A percentile compares a stretch with the other conserved stretches of the same genome.
These are phyloP conservation scores for Rhabditoides inermis DNA, from an alignment of 2,888 invertebrate species.

Conservation along the genomic window DNA sequence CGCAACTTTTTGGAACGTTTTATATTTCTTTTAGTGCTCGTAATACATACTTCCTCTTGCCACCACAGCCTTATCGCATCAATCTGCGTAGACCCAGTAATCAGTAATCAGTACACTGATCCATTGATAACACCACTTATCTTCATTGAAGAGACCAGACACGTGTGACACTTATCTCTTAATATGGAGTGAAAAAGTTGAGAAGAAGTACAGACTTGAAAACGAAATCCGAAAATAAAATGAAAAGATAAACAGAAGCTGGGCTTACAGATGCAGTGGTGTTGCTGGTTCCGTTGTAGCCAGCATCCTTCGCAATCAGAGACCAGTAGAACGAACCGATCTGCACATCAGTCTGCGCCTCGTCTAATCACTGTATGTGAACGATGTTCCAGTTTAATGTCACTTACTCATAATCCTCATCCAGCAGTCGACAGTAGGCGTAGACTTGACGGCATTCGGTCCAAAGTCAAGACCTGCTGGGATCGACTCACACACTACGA, in stretches of 20 bases:
- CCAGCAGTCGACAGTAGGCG: slow-evolving; percentile 29
- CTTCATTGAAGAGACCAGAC: too few relatives aligned
- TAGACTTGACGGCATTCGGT: slow-evolving; percentile 17
- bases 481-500: slow-evolving; percentile 27
- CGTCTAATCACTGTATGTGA: slow-evolving; percentile 50
- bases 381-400: background rate
- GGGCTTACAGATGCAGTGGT: too few relatives aligned
- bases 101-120: too few relatives aligned
- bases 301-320: slow-evolving; percentile 67
- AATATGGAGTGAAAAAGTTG: too few relatives aligned
- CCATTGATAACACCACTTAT: too few relatives aligned
- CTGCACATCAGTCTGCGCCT: slow-evolving; percentile 71
- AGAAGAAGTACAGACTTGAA: too few relatives aligned
- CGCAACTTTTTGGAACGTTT: background rate
- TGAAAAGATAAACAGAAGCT: too few relatives aligned
- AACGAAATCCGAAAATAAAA: too few relatives aligned
- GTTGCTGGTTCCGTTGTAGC: too few relatives aligned
- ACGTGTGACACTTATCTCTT: too few relatives aligned
- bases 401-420: slow-evolving; percentile 25
- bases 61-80: slow-evolving; percentile 84
- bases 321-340: slow-evolving; percentile 93
- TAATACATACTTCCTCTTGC: slow-evolving; percentile 62
- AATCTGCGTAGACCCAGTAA: too few relatives aligned
- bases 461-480: slow-evolving; percentile 22
- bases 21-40: slow-evolving; percentile 2